These are phyloP conservation scores for Muntiacus muntjak DNA, from an alignment of 2,113 vertebrate species.

Conservation along the genomic window DNA sequence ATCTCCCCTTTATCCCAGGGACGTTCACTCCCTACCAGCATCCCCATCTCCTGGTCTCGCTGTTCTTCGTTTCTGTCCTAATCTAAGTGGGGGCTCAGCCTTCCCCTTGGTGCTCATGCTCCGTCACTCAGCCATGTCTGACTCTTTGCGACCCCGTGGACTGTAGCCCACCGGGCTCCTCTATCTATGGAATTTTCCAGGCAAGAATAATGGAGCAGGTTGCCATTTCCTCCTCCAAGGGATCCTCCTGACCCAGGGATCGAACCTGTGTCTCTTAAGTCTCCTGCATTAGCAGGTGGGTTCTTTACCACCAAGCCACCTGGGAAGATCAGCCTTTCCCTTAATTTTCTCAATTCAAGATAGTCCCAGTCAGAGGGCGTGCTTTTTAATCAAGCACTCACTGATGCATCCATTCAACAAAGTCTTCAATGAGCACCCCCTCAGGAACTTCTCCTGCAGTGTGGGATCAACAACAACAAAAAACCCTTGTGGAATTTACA, in stretches of 20 bases:
- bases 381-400: neutral
- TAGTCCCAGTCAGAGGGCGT: neutral
- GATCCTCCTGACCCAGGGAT: neutral
- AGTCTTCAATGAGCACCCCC: neutral
- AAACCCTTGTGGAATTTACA: neutral
- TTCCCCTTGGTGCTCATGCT: neutral
- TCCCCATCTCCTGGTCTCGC: neutral
- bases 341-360: neutral
- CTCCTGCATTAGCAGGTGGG: neutral
- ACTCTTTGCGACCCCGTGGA: neutral
- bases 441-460: neutral
- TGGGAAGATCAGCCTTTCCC: neutral
- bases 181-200: neutral
- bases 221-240: neutral
- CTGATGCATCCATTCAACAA: neutral
- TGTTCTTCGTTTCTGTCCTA: neutral
- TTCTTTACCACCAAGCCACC: neutral
- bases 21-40: rapidly evolving
- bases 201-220: neutral
- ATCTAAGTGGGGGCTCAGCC: neutral
- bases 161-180: neutral
- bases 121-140: neutral
- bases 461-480: neutral
- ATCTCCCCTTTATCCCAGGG: neutral
- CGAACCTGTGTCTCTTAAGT: neutral